Percentiles rank a stretch among this genome's conserved stretches.
Conservation (phyloP, 2,888 invertebrate genomes). For the Lasius fuliginosus region DNA sequence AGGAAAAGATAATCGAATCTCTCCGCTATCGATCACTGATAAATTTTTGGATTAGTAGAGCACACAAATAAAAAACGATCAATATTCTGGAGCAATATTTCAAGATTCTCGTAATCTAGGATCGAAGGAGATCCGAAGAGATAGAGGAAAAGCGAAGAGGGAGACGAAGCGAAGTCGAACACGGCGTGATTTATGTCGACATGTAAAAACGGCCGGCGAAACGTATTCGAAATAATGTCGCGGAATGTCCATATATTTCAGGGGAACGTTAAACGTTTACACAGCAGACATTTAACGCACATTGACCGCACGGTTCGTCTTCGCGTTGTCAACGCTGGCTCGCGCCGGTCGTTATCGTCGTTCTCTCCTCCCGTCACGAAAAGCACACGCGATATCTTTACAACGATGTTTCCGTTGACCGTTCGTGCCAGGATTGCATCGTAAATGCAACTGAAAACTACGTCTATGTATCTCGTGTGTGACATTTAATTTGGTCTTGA, state of each 20-base stretch:
- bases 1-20: neutral
- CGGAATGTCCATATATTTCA: conserved; percentile 71
- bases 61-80: neutral
- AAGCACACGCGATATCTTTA: conserved; percentile 27
- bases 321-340: conserved; percentile 72
- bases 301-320: conserved; percentile 75
- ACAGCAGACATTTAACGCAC: conserved; percentile 67
- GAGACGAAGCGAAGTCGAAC: conserved; percentile 22
- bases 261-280: conserved; percentile 72
- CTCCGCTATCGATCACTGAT: neutral
- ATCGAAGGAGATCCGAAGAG: neutral
- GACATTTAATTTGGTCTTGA: neutral
- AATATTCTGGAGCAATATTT: neutral
- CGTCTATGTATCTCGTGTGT: neutral
- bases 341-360: conserved; percentile 67
- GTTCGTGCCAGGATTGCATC: neutral
- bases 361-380: conserved; percentile 29
- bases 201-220: conserved; percentile 66
- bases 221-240: conserved; percentile 74
- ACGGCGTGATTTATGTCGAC: conserved; percentile 64
- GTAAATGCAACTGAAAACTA: neutral
- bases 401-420: neutral
- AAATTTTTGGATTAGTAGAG: neutral
- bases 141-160: neutral
- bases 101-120: neutral